These are phyloP conservation scores for Holacanthella duospinosa DNA, from an alignment of 2,888 invertebrate species.

Conservation along the genomic window DNA sequence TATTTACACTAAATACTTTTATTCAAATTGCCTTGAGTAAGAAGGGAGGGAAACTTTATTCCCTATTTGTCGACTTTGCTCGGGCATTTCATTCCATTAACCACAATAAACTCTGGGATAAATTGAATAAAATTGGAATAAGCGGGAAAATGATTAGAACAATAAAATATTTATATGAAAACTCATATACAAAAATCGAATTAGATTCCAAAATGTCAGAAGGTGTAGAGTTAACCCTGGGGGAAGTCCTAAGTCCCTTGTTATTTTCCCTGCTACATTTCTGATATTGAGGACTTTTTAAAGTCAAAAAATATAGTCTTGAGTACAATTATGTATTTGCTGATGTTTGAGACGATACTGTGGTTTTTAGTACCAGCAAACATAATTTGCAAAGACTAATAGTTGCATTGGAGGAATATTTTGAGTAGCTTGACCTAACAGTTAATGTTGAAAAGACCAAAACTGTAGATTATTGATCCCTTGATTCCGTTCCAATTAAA, in stretches of 20 bases:
- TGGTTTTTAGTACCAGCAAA: too few relatives aligned
- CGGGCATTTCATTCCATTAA: background rate
- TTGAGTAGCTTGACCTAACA: too few relatives aligned
- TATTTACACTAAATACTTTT: slow-evolving; percentile 1
- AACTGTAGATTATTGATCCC: too few relatives aligned
- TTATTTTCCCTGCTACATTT: background rate
- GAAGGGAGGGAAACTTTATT: background rate
- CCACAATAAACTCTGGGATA: slow-evolving; percentile 1
- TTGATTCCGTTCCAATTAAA: too few relatives aligned
- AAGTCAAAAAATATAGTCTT: too few relatives aligned
- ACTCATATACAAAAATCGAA: too few relatives aligned
- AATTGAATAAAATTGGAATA: background rate
- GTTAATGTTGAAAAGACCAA: too few relatives aligned
- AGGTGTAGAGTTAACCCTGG: background rate
- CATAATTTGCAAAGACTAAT: too few relatives aligned
- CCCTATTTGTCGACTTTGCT: slow-evolving; percentile 5
- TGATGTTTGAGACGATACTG: too few relatives aligned
- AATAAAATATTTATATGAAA: background rate
- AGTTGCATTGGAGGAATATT: too few relatives aligned
- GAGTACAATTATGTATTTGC: too few relatives aligned
- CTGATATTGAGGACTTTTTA: too few relatives aligned
- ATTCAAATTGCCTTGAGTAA: background rate
- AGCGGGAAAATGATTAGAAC: background rate
- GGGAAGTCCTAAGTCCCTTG: background rate
- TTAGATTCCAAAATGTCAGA: background rate